A percentile compares a stretch with the other conserved stretches of the same genome.
Conservation (phyloP, 2,797 vertebrate species). For the Chloroceryle inda region DNA sequence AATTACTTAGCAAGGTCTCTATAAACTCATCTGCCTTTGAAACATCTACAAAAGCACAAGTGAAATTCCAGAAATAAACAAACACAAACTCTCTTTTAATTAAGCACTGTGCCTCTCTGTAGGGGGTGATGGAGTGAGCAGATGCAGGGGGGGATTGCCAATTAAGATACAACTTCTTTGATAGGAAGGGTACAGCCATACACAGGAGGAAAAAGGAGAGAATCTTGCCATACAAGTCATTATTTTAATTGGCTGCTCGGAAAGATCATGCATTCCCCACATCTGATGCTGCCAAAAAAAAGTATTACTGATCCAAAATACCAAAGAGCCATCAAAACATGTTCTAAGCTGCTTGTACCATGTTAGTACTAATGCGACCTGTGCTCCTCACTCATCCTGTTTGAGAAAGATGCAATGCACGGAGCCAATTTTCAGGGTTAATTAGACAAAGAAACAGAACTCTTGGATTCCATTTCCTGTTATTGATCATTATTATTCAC, state of each 20-base stretch:
- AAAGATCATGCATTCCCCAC: conserved; percentile 48
- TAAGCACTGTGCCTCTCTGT: conserved; percentile 36
- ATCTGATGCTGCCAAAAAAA: conserved; percentile 44
- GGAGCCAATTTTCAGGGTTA: not conserved
- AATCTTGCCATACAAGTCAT: conserved; percentile 64
- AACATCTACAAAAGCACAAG: conserved; percentile 52
- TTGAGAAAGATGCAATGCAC: not conserved
- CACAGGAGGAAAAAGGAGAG: conserved; percentile 48
- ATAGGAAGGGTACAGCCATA: conserved; percentile 64
- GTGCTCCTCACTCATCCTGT: not conserved
- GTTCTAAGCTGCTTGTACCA: not conserved
- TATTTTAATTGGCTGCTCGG: conserved; percentile 76
- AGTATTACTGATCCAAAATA: conserved; percentile 45
- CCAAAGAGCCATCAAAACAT: conserved; percentile 42
- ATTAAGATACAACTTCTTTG: conserved; percentile 75
- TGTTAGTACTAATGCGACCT: not conserved
- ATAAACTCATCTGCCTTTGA: conserved; percentile 33
- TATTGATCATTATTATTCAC: conserved; percentile 15
- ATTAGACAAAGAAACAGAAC: conserved; percentile 28
- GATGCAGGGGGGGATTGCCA: conserved; percentile 66
- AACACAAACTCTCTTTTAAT: conserved; percentile 68
- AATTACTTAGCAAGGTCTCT: conserved; percentile 29
- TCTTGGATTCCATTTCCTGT: not conserved
- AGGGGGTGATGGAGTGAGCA: conserved; percentile 12
- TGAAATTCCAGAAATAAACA: conserved; percentile 63